phyloP scores from a whole-genome alignment of 2,113 vertebrate species.

The Sinosuthora webbiana region DNA sequence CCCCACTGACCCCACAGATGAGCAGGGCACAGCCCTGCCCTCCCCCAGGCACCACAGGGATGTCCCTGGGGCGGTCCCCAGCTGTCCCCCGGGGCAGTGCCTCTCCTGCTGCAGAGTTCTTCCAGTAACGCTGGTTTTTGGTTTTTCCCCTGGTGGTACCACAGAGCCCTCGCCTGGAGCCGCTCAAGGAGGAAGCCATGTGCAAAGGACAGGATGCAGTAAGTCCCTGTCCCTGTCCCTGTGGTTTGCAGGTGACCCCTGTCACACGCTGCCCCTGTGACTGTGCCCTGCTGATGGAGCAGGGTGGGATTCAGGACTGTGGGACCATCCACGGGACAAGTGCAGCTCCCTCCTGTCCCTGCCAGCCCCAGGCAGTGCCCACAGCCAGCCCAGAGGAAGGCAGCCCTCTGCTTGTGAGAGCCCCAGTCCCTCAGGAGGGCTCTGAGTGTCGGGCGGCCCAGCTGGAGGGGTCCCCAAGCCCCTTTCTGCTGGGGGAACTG shows the following conservation, averaged over 20 bases:
- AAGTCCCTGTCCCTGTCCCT: constrained; percentile 62
- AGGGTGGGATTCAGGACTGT: background rate
- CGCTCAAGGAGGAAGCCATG: constrained; percentile 80
- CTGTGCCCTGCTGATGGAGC: fast-evolving
- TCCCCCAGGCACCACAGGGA: background rate
- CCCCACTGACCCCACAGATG: background rate
- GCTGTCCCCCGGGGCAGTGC: background rate
- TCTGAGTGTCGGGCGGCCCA: fast-evolving
- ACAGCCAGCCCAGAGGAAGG: fast-evolving
- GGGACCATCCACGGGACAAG: background rate
- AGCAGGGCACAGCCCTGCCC: background rate
- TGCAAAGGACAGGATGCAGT: constrained; percentile 81
- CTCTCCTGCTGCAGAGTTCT: background rate
- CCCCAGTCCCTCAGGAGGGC: background rate
- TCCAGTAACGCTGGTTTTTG: background rate
- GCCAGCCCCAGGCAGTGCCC: background rate
- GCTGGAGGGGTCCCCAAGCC: background rate
- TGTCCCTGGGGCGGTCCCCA: fast-evolving
- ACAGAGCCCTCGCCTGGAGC: constrained; percentile 88
- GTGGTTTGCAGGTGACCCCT: background rate
- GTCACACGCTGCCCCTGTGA: background rate
- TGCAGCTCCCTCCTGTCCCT: background rate
- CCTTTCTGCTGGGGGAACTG: background rate
- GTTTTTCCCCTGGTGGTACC: background rate
- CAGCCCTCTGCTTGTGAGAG: fast-evolving